Evolutionary conservation across 2,888 invertebrate species (phyloP).

Genomic region (Cephus rjabovi): DNA sequence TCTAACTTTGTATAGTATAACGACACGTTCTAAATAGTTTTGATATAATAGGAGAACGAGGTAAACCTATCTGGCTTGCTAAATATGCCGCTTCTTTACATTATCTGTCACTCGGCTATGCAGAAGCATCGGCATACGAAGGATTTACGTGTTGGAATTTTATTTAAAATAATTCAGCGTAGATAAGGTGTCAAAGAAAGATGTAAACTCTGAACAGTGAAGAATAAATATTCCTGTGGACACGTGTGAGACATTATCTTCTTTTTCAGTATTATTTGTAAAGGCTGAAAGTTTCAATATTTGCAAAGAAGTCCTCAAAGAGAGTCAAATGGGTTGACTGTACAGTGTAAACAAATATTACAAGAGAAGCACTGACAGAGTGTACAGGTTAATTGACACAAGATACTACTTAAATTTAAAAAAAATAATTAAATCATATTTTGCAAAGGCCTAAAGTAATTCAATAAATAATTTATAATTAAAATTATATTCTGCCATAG

Average conservation of each 20-base stretch:
- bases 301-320: neutral
- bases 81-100: neutral
- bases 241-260: neutral
- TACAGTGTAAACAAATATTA: neutral
- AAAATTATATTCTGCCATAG: neutral
- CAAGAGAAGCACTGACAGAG: neutral
- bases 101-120: neutral
- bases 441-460: neutral
- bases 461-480: neutral
- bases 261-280: neutral
- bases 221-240: neutral
- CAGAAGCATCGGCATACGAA: neutral
- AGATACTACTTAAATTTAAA: neutral
- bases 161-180: neutral
- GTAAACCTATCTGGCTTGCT: neutral
- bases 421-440: neutral
- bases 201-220: neutral
- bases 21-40: neutral
- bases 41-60: neutral
- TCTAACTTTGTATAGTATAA: too few relatives aligned
- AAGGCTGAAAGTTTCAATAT: neutral
- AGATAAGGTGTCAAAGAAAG: neutral
- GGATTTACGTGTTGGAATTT: neutral
- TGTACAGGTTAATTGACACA: neutral
- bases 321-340: neutral